phyloP scores from a whole-genome alignment of 2,888 invertebrate species.

The Dasysyrphus albostriatus region DNA sequence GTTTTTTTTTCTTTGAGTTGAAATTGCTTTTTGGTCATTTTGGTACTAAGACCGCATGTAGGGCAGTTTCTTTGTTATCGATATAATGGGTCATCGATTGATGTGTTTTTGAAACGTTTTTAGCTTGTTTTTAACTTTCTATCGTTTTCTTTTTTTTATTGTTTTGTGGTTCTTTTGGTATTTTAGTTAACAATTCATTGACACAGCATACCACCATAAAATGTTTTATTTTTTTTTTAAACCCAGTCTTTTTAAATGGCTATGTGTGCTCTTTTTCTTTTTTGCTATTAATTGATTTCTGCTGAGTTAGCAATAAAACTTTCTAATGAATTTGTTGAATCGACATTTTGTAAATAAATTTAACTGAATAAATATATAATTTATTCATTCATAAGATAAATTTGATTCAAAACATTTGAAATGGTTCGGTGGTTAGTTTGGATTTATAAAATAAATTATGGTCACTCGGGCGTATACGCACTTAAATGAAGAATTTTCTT shows the following conservation, averaged over 20 bases:
- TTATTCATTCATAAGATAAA: background rate
- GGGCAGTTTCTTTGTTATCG: slow-evolving; percentile 12
- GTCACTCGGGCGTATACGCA: slow-evolving; percentile 12
- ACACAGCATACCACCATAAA: background rate
- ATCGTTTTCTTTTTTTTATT: background rate
- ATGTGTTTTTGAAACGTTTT: slow-evolving; percentile 16
- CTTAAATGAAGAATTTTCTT: background rate
- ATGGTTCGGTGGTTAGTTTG: background rate
- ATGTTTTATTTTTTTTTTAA: background rate
- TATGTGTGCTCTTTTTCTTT: background rate
- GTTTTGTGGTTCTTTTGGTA: background rate
- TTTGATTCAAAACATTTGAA: background rate
- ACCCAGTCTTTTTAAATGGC: background rate
- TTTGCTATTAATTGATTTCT: background rate
- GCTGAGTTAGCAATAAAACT: slow-evolving; percentile 12
- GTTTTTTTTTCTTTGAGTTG: background rate
- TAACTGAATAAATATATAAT: background rate
- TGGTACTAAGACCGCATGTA: slow-evolving; percentile 33
- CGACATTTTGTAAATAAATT: background rate
- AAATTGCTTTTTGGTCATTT: slow-evolving; percentile 60
- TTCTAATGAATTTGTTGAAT: slow-evolving; percentile 10
- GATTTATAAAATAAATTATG: background rate
- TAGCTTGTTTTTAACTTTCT: slow-evolving; percentile 2
- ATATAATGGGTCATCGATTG: slow-evolving; percentile 27
- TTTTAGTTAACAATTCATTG: slow-evolving; percentile 17